Evolutionary conservation across 2,888 invertebrate species (phyloP), one percentile per base, ranked within the genome.

Genomic region (Nebria salina): DNA sequence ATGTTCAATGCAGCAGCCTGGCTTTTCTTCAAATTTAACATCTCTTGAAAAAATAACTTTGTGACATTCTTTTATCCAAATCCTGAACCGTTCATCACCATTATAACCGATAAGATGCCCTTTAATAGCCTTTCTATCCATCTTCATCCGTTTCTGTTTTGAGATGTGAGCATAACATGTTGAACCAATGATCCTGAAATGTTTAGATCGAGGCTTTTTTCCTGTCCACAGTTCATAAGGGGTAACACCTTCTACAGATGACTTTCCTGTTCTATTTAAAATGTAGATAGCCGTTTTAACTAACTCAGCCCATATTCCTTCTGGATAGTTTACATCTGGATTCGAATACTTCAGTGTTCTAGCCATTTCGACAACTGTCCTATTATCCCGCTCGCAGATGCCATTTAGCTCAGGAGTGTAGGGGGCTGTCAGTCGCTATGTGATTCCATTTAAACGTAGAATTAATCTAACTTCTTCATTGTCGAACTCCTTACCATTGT

Each of bases 401-500:
- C 84, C 83, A 83, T 83, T 85, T 75, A 84, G 84, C 72, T 85
- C 78, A 42, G 83, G 84, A 41, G 84, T 85, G 72, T 85, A 84
- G 0, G 85, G 83, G 34, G 82, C 83, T 81, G 83, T 84, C 41
- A 84, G 73, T 41, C 84, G 77, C 76, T 83, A 83, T 64, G 25
- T 83, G 43, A 85, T 84, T 26, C 85, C 85, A 34, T 81, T 82
- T 72, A 20, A 41, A 11, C 66, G 68, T 65, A 86, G 76, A 78
- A 86, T 84, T 54, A 82, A 65, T 78, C 82, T 75, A 20, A 85
- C 83, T 34, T 84, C 84, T 77, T 82, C 78, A 68, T 85, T 86
- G 78, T 85, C 85, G 73, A 86, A 86, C 83, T 87, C 85, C 64
- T 84, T 84, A 11, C 85, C 85, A 83, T 86, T 86, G 77, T 86